Percentiles rank a stretch among this genome's conserved stretches.
These are phyloP conservation scores for Xanthia icteritia DNA, from an alignment of 2,888 invertebrate species.

Conservation along the genomic window DNA sequence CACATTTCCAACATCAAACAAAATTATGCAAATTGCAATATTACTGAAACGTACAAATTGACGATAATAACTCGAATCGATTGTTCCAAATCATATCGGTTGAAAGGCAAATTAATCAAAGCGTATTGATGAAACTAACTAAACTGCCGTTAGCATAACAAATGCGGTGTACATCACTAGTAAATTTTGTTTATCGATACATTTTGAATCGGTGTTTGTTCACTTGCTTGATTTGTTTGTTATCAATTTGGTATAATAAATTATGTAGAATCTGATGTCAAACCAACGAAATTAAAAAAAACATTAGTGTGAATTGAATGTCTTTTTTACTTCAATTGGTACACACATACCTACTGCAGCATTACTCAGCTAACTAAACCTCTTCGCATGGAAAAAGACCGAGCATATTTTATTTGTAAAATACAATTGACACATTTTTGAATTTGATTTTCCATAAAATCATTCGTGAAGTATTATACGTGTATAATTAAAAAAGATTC, in stretches of 20 bases:
- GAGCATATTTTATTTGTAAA: too few relatives aligned
- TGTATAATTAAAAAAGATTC: too few relatives aligned
- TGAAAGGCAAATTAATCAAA: slow-evolving; percentile 56
- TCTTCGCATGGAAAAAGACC: too few relatives aligned
- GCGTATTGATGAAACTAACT: slow-evolving; percentile 52
- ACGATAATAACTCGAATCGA: slow-evolving; percentile 39
- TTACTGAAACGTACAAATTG: slow-evolving; percentile 33
- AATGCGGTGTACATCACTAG: slow-evolving; percentile 30
- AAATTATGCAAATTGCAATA: slow-evolving; percentile 45
- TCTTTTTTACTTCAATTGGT: neutral
- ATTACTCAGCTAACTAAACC: too few relatives aligned
- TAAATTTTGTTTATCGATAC: slow-evolving; percentile 38
- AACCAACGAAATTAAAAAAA: neutral
- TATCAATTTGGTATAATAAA: slow-evolving; percentile 17
- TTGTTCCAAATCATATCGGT: slow-evolving; percentile 51
- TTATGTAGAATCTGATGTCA: neutral
- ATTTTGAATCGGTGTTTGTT: slow-evolving; percentile 46
- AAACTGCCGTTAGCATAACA: slow-evolving; percentile 51
- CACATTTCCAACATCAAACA: slow-evolving; percentile 30
- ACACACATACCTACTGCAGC: too few relatives aligned
- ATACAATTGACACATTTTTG: too few relatives aligned
- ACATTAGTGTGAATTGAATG: neutral
- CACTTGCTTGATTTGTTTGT: slow-evolving; percentile 45
- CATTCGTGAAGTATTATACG: too few relatives aligned
- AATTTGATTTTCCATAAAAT: too few relatives aligned